Evolutionary conservation across 2,797 vertebrate species (phyloP).

Genomic region (Microhierax caerulescens): DNA sequence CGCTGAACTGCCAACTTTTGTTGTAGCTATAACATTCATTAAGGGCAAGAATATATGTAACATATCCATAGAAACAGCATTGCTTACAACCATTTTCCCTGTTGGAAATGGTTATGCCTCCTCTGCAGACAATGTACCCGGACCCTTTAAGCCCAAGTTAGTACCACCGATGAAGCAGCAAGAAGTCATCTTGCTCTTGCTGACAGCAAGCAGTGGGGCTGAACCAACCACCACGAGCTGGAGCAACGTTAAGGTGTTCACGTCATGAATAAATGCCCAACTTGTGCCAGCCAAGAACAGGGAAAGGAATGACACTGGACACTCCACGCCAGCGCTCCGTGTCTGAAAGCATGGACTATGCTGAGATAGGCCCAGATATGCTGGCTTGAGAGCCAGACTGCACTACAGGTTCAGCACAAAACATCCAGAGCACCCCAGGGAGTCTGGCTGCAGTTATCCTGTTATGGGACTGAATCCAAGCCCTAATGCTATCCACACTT

Average conservation of each 20-base stretch:
- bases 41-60: slow-evolving; percentile 56
- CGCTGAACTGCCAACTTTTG: slow-evolving; percentile 56
- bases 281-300: neutral
- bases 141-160: neutral
- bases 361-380: neutral
- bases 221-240: neutral
- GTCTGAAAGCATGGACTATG: neutral
- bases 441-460: slow-evolving; percentile 35
- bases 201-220: neutral
- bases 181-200: neutral
- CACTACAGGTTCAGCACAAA: slow-evolving; percentile 23
- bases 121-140: neutral
- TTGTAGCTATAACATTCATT: slow-evolving; percentile 61
- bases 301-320: neutral
- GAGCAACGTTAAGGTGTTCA: neutral
- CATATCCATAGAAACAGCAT: neutral
- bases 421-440: slow-evolving; percentile 47
- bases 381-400: slow-evolving; percentile 21
- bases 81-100: neutral
- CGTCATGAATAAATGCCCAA: neutral
- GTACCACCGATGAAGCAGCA: neutral
- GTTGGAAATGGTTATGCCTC: neutral
- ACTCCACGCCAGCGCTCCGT: accelerated
- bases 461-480: neutral
- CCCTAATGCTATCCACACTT: slow-evolving; percentile 55